Percentiles rank a stretch among this genome's conserved stretches.
Evolutionary conservation across 35 echinoderm and acorn worm species (phyloP).

Genomic region (Holothuria glaberrima): DNA sequence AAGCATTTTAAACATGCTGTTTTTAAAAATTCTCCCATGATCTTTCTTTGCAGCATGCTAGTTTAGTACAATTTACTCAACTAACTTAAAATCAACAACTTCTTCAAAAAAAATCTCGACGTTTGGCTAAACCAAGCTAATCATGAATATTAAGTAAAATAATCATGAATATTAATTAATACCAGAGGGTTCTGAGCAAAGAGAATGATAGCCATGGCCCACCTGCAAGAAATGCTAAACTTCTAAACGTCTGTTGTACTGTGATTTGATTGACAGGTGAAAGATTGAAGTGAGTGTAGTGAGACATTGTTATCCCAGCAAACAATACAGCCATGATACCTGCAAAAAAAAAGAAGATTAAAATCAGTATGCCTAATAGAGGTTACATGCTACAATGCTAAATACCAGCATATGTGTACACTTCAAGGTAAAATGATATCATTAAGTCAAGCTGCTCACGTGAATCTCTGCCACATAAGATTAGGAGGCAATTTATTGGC

Average conservation of each 20-base stretch:
- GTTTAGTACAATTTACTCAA: too few relatives aligned
- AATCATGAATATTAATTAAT: too few relatives aligned
- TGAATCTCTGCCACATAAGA: background rate
- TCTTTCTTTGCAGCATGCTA: too few relatives aligned
- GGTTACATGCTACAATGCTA: background rate
- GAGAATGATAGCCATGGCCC: background rate
- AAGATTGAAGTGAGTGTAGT: slow-evolving; percentile 98
- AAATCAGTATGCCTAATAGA: background rate
- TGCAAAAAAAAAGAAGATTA: slow-evolving; percentile 49
- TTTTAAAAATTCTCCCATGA: too few relatives aligned
- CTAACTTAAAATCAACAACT: too few relatives aligned
- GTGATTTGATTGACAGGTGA: slow-evolving; percentile 97
- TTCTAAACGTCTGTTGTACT: slow-evolving; percentile 96
- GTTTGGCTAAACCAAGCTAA: too few relatives aligned
- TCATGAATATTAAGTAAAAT: too few relatives aligned
- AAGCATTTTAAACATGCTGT: too few relatives aligned
- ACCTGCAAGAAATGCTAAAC: slow-evolving; percentile 94
- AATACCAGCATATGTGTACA: background rate
- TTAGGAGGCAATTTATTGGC: background rate
- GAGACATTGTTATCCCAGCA: slow-evolving; percentile 94
- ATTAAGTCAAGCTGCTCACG: background rate
- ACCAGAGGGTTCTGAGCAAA: too few relatives aligned
- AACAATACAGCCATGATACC: slow-evolving; percentile 98
- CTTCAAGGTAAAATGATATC: background rate
- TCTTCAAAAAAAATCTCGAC: too few relatives aligned